These are phyloP conservation scores for Campodea augens DNA, from an alignment of 1,140 invertebrate species.

Conservation along the genomic window DNA sequence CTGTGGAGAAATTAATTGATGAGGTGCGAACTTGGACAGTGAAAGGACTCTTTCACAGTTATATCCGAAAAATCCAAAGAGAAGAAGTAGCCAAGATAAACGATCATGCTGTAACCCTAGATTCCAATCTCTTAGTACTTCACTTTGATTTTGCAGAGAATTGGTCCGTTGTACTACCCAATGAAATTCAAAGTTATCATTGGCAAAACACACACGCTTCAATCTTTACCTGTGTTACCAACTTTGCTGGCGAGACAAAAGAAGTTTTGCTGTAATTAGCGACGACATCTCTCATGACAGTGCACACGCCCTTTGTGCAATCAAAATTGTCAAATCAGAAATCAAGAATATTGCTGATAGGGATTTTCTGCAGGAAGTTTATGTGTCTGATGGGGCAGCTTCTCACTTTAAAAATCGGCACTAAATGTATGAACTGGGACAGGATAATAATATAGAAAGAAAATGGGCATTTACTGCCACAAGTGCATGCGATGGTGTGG, in stretches of 20 bases:
- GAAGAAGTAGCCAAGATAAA: neutral
- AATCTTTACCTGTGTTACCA: neutral
- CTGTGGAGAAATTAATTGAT: neutral
- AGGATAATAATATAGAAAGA: neutral
- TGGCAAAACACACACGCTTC: neutral
- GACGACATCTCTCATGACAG: neutral
- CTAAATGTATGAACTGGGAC: neutral
- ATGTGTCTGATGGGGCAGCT: neutral
- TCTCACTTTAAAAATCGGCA: neutral
- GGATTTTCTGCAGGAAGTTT: neutral
- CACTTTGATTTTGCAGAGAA: constrained; percentile 1
- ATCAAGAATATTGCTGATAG: neutral
- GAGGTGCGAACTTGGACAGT: neutral
- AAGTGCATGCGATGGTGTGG: neutral
- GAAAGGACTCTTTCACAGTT: neutral
- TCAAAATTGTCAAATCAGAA: constrained; percentile 1
- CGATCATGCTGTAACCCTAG: neutral
- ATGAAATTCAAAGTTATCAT: neutral
- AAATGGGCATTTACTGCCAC: neutral
- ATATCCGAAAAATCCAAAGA: neutral
- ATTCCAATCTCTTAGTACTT: neutral
- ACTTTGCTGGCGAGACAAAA: neutral
- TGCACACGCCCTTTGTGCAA: neutral
- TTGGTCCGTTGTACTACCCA: neutral
- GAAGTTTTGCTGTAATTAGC: constrained; percentile 1